Evolutionary conservation across 2,113 vertebrate genomes (phyloP), one percentile per base, ranked within the genome.

Genomic region (Geococcyx californianus): DNA sequence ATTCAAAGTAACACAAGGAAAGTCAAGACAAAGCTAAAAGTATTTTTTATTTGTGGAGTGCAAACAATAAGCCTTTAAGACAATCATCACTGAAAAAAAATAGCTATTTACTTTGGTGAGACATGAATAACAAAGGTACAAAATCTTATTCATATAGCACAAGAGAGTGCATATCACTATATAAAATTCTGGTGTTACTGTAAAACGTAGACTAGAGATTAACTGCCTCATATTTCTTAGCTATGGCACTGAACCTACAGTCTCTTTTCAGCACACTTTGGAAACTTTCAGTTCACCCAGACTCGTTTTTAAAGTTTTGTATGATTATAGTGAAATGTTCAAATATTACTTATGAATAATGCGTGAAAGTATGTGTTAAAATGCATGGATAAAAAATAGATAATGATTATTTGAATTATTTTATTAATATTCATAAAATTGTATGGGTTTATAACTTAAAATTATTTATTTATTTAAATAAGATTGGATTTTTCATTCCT

Each of bases 371-470:
- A 1, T 26, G 5, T 25, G 21, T 68, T 55, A 70, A 79, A 89
- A 58, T 29, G 1, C 3, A 38, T 11, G 2, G 12, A 56, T 13
- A 72, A 73, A 66, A 60, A 6, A 10, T 24, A 55, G 34, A 17
- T 10, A 80, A 49, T 2, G 3, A 28, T 58, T 90, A 10, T 60
- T 69, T 34, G 5, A 7, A 23, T 36, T 66, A 11, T 3, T 31
- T 90, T 69, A 7, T 44, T 74, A 38, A 49, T 44, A 60, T 2
- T 20, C 11, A 69, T 16, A 60, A 63, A 31, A 67, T 19, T 8
- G 6, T 0, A 34, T 1, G 3, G 0, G 7, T 86, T 67, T 70
- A 34, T 44, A 1, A 49, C 10, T 44, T 55, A 36, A 4, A 51
- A 15, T 31, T n/a, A 19, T 20, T 33, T 34, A 44, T 49, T 56